Base-by-base conservation (phyloP, 2,888 invertebrate species). In the Anodontia alba region DNA sequence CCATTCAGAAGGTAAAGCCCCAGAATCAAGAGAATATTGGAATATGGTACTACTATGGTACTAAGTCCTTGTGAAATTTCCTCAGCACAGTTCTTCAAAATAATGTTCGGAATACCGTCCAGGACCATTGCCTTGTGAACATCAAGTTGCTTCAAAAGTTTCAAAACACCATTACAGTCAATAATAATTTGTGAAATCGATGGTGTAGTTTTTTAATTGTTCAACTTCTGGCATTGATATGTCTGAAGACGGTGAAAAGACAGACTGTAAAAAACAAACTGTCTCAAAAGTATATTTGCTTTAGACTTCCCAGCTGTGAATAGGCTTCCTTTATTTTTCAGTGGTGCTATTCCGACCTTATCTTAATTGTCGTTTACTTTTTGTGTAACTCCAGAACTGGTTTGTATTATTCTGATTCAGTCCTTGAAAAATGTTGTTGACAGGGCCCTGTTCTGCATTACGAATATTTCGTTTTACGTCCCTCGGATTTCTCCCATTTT, bases 1-100 rank as follows among this genome's bases (percentile, higher is more conserved):
- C 78, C 67, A 68, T 23, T 78, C 78, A 15, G 33, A 10, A 8
- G 72, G 71, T 23, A 77, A 38, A 23, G 71, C 36, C 2, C 71
- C 71, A 7, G 46, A 20, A 46, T 71, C 36, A 33, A 66, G 20
- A n/a, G 62, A 77, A 15, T 7, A 26, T 42, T 77, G 77, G 15
- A 72, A 67, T 36, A n/a, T n/a, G n/a, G n/a, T n/a, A n/a, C n/a
- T n/a, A n/a, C n/a, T n/a, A 77, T 71, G 2, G 26, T 66, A 26
- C 26, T 10, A 10, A 57, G 29, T 17, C 29, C 57, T 57, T 23
- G 57, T 29, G 17, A 57, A 7, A 57, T 23, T 57, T 57, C 57
- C 23, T 23, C 57, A 26, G 23, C 57, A 57, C 57, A 57, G 57
- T 23, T 57, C 20, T 57, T n/a, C n/a, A 7, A 57, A 26, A 57